These are phyloP conservation scores for Caenorhabditis parvicauda DNA, from an alignment of 2,888 invertebrate species.

Conservation along the genomic window DNA sequence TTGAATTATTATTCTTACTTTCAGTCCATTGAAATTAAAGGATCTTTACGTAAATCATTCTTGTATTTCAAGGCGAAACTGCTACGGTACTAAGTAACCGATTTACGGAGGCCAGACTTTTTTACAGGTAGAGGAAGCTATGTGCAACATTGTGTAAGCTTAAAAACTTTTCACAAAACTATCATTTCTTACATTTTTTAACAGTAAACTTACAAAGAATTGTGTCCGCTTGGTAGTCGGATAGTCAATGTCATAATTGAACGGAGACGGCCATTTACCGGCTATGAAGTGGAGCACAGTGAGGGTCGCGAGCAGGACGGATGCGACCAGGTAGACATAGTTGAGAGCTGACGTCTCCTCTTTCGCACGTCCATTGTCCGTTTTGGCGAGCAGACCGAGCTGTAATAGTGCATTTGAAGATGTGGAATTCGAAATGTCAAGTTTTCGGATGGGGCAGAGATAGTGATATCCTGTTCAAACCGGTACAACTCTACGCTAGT, in stretches of 20 bases:
- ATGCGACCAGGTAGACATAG: constrained; percentile 16
- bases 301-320: constrained; percentile 23
- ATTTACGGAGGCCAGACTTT: background rate
- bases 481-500: too few relatives aligned
- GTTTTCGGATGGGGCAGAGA: too few relatives aligned
- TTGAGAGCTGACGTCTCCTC: constrained; percentile 14
- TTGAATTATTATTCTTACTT: too few relatives aligned
- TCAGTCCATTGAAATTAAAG: too few relatives aligned
- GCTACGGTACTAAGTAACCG: background rate
- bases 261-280: constrained; percentile 29
- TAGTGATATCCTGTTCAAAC: too few relatives aligned
- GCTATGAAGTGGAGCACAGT: constrained; percentile 30
- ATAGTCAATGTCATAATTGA: constrained; percentile 31
- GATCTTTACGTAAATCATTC: too few relatives aligned
- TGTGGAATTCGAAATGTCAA: too few relatives aligned
- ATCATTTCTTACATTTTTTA: background rate
- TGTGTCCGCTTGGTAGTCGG: constrained; percentile 47
- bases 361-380: constrained; percentile 7
- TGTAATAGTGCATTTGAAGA: too few relatives aligned
- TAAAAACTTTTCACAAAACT: background rate
- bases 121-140: background rate
- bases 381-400: constrained; percentile 20
- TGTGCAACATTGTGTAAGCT: background rate
- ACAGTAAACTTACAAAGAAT: constrained; percentile 39
- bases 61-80: too few relatives aligned